Conservation (phyloP, 2,113 vertebrate species). For the Montifringilla adamsi region DNA sequence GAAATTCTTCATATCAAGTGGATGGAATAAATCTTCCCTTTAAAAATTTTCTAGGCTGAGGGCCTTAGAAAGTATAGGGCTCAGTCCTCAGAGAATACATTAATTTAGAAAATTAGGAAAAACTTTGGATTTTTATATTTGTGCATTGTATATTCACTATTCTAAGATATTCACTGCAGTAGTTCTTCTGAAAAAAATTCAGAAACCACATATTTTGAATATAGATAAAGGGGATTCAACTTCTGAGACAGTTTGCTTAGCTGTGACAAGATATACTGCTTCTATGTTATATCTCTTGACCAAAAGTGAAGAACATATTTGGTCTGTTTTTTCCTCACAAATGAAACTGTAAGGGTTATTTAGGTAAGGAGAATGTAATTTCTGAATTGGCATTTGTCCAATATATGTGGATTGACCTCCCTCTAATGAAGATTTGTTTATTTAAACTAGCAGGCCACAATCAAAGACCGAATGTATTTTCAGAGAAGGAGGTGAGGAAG, state of each 20-base stretch:
- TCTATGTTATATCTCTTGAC: not conserved
- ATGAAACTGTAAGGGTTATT: not conserved
- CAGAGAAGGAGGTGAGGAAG: conserved; percentile 13
- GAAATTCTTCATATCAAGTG: not conserved
- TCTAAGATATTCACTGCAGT: not conserved
- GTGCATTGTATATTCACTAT: not conserved
- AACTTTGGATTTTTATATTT: not conserved
- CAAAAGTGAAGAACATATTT: not conserved
- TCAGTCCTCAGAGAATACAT: not conserved
- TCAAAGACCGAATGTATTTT: conserved; percentile 41
- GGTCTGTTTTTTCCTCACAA: not conserved
- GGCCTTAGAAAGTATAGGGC: not conserved
- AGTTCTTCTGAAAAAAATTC: not conserved
- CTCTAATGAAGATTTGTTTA: conserved; percentile 17
- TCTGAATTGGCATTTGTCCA: conserved; percentile 41
- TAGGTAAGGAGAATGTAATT: conserved; percentile 30
- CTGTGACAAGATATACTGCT: not conserved
- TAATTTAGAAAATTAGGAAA: not conserved
- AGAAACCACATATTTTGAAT: not conserved
- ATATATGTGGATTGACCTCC: not conserved
- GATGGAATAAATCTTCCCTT: not conserved
- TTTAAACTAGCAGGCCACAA: conserved; percentile 33
- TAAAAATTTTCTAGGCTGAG: not conserved
- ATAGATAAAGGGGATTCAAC: not conserved
- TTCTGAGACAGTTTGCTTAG: not conserved